Evolutionary conservation across 1,140 invertebrate genomes (phyloP).

Genomic region (Drosophila biarmipes): DNA sequence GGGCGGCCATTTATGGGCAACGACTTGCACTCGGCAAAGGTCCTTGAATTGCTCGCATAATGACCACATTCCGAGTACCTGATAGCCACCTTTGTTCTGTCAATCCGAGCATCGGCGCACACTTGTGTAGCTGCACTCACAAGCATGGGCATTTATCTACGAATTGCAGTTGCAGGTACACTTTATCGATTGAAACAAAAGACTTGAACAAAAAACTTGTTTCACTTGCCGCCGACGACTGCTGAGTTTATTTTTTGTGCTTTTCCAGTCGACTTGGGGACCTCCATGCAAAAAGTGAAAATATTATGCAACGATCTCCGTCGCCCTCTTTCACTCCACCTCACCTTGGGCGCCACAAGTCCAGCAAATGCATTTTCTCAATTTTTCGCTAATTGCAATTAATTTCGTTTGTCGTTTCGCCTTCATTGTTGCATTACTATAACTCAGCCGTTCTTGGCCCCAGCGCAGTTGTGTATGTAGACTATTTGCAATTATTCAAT

Average conservation of each 20-base stretch:
- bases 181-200: conserved; percentile 63
- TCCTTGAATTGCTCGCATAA: conserved; percentile 18
- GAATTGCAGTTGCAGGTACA: conserved; percentile 32
- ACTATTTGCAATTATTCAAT: conserved; percentile 54
- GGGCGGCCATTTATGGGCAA: background rate
- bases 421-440: conserved; percentile 50
- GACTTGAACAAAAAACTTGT: conserved; percentile 59
- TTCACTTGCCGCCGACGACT: conserved; percentile 9
- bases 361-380: conserved; percentile 44
- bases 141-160: conserved; percentile 20
- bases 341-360: conserved; percentile 49
- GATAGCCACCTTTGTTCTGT: conserved; percentile 48
- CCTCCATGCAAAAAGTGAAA: conserved; percentile 54
- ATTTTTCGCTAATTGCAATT: conserved; percentile 54
- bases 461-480: conserved; percentile 13
- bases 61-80: conserved; percentile 20
- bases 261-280: conserved; percentile 5
- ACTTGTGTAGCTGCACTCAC: conserved; percentile 8
- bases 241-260: conserved; percentile 13
- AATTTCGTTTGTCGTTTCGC: conserved; percentile 59
- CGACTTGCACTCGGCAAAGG: background rate
- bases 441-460: conserved; percentile 45
- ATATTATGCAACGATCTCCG: conserved; percentile 50
- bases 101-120: conserved; percentile 25
- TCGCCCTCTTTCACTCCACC: conserved; percentile 1